Base-by-base conservation (phyloP, 2,888 invertebrate genomes). In the Hydroisotoma schaefferi region DNA sequence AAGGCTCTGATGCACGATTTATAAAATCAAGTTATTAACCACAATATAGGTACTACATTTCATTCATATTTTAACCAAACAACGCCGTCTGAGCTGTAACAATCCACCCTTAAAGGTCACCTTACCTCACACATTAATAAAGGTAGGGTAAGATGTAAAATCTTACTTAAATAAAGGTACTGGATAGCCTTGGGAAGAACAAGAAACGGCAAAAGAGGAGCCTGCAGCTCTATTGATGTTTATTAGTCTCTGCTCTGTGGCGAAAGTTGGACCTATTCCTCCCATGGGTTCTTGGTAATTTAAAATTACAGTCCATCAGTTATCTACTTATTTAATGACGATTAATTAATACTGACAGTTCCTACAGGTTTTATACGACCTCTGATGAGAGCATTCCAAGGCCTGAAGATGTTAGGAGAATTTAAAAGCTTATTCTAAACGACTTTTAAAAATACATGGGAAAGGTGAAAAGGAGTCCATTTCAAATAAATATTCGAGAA, bases 241-340 rank as follows among this genome's bases (percentile, higher is more conserved):
- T 26, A 40, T 61, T 38, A 52, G 55, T 23, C 57, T 56, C 4
- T 84, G 83, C 73, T 83, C 83, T 69, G 83, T 83, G 12, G 84
- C 83, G 75, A 86, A 83, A 62, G 83, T 81, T 66, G 87, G 87
- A 63, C 82, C 80, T 79, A 85, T 85, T 71, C 81, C 80, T 70
- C 85, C 85, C 63, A 86, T 81, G 61, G 68, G 63, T 20, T 62
- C 63, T 63, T 29, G n/a, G n/a, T n/a, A n/a, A n/a, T n/a, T n/a
- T n/a, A n/a, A n/a, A n/a, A n/a, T n/a, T n/a, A n/a, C n/a, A n/a
- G n/a, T 40, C 5, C 5, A 40, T 40, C 8, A 40, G n/a, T 15
- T 18, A 5, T 20, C 15, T 15, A 15, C 8, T 18, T 40, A 15
- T 40, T 18, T 37, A 43, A 40, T 26, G 26, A 28, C 12, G 33